These are phyloP conservation scores for Neomonachus schauinslandi DNA, from an alignment of 2,113 vertebrate species.

Conservation along the genomic window DNA sequence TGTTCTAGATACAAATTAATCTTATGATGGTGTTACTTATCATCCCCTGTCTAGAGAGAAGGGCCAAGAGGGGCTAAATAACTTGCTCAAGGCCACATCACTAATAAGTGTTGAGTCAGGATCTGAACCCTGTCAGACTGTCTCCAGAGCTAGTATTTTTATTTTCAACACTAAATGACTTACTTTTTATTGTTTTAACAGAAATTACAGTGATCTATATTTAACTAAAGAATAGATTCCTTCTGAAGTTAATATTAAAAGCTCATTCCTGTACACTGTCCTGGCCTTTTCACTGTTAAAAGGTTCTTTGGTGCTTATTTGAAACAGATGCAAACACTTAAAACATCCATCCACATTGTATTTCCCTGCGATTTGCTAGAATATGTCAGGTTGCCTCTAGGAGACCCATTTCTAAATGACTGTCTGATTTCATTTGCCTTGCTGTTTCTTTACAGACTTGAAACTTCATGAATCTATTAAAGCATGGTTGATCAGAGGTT, in stretches of 20 bases:
- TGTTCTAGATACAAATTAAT: neutral
- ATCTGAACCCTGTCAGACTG: neutral
- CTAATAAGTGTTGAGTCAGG: neutral
- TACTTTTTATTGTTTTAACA: constrained; percentile 56
- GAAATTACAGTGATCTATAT: constrained; percentile 52
- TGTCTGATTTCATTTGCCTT: constrained; percentile 65
- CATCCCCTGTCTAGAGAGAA: neutral
- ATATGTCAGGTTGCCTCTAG: constrained; percentile 68
- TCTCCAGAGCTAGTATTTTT: constrained; percentile 55
- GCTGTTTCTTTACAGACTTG: constrained; percentile 2
- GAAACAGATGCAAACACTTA: constrained; percentile 80
- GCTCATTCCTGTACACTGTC: neutral
- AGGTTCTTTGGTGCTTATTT: constrained; percentile 71
- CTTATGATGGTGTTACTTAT: neutral
- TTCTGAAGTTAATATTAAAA: constrained; percentile 70
- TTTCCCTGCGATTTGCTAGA: constrained; percentile 66
- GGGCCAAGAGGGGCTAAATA: neutral
- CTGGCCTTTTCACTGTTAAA: constrained; percentile 51
- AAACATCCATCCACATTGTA: constrained; percentile 66
- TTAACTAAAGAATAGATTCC: constrained; percentile 55
- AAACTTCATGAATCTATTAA: constrained; percentile 28
- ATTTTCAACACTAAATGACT: constrained; percentile 15
- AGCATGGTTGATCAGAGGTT: neutral
- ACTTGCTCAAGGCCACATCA: neutral
- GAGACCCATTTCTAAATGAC: constrained; percentile 65